A percentile compares a stretch with the other conserved stretches of the same genome.
Evolutionary conservation across 2,888 invertebrate genomes (phyloP).

Genomic region (Erebia epiphron): DNA sequence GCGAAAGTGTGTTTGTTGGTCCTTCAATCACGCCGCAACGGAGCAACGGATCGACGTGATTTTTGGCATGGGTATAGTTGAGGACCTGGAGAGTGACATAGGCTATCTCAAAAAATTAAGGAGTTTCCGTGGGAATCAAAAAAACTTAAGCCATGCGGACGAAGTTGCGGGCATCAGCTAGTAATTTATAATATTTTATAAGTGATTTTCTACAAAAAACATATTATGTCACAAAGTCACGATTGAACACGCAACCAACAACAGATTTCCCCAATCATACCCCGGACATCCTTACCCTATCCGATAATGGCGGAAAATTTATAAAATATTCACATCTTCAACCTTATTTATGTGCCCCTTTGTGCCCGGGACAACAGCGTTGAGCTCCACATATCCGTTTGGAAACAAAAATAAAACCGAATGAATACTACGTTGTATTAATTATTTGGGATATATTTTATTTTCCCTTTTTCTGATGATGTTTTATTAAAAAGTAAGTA

Average conservation of each 20-base stretch:
- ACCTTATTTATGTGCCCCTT: conserved; percentile 70
- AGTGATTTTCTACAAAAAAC: conserved; percentile 1
- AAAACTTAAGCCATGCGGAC: too few species aligned
- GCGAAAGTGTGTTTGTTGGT: too few species aligned
- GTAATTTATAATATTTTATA: background rate
- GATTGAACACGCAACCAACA: conserved; percentile 41
- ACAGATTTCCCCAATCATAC: conserved; percentile 61
- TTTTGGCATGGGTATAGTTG: too few species aligned
- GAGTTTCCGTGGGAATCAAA: too few species aligned
- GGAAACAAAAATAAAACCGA: conserved; percentile 38
- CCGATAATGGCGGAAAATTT: conserved; percentile 68
- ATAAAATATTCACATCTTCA: conserved; percentile 72
- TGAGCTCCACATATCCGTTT: conserved; percentile 29
- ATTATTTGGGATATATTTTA: conserved; percentile 12
- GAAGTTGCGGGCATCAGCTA: too few species aligned
- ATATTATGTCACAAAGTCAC: conserved; percentile 32
- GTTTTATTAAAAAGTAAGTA: background rate
- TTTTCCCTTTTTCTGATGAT: background rate
- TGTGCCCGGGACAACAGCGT: conserved; percentile 60
- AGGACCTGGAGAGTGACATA: too few species aligned
- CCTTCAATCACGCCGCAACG: too few species aligned
- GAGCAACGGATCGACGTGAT: too few species aligned
- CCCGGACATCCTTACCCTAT: conserved; percentile 67
- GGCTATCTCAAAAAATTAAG: too few species aligned
- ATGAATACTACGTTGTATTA: conserved; percentile 24